Conservation (phyloP, 1,140 invertebrate species). For the Euschistus heros region DNA sequence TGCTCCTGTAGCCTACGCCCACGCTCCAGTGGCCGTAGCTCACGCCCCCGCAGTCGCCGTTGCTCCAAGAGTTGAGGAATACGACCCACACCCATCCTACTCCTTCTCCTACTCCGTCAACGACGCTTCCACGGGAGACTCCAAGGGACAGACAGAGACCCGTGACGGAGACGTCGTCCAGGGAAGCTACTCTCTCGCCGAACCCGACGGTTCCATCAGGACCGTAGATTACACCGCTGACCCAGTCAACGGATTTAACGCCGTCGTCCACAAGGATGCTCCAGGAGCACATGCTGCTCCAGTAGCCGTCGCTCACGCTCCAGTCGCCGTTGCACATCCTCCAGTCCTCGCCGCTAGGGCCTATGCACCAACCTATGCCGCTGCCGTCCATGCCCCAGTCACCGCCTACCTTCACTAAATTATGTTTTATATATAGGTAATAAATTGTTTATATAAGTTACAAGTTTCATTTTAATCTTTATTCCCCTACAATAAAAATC, state of each 20-base stretch:
- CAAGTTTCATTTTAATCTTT: too few species aligned
- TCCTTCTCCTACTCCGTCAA: constrained; percentile 42
- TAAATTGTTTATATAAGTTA: too few species aligned
- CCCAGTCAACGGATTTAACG: constrained; percentile 47
- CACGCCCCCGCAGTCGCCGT: too few species aligned
- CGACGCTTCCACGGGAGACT: constrained; percentile 41
- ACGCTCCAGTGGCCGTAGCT: too few species aligned
- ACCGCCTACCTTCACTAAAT: too few species aligned
- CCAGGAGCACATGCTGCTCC: too few species aligned
- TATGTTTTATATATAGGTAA: too few species aligned
- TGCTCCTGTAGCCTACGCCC: too few species aligned
- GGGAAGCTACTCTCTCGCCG: constrained; percentile 43
- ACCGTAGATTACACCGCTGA: constrained; percentile 48
- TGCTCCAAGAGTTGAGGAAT: background rate
- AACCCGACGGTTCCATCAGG: constrained; percentile 48
- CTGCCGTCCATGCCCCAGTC: too few species aligned
- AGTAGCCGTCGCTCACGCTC: constrained; percentile 18
- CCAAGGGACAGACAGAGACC: constrained; percentile 41
- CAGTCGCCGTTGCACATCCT: background rate
- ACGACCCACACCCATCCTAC: constrained; percentile 37
- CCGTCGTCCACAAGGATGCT: constrained; percentile 40
- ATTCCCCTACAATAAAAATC: too few species aligned
- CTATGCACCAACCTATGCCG: too few species aligned
- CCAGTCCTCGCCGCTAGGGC: background rate
- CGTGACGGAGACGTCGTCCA: constrained; percentile 42